Percentiles rank a stretch among this genome's conserved stretches.
Conservation (phyloP, 2,888 invertebrate species). For the Andricus curvator region DNA sequence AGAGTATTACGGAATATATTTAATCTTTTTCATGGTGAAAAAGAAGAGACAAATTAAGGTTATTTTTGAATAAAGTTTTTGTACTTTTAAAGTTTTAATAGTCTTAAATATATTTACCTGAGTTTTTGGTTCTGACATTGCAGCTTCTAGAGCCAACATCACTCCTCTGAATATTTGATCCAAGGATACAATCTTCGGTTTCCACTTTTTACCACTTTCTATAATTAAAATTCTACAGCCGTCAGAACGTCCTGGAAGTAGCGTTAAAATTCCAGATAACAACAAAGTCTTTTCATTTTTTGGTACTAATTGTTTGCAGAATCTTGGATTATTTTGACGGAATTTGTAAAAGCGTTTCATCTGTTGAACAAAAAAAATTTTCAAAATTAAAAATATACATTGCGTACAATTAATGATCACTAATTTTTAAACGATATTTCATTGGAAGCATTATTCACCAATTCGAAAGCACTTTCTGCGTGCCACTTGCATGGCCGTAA, state of each 20-base stretch:
- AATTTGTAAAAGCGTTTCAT: conserved; percentile 87
- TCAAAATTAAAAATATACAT: not conserved
- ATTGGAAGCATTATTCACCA: conserved; percentile 80
- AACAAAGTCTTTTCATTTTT: conserved; percentile 83
- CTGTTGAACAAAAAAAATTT: conserved; percentile 74
- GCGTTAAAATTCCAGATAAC: conserved; percentile 83
- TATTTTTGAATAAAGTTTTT: not conserved
- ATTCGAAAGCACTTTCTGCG: conserved; percentile 87
- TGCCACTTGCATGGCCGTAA: conserved; percentile 93
- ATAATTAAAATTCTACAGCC: conserved; percentile 86
- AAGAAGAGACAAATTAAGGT: too few relatives aligned
- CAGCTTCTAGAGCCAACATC: conserved; percentile 86
- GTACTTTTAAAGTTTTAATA: too few relatives aligned
- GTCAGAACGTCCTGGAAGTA: conserved; percentile 84
- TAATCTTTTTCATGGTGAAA: too few relatives aligned
- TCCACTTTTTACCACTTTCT: conserved; percentile 88
- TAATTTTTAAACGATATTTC: not conserved
- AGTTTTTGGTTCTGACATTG: conserved; percentile 88
- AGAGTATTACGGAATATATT: not conserved
- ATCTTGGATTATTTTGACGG: conserved; percentile 82
- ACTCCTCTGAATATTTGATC: conserved; percentile 85
- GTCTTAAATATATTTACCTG: conserved; percentile 78
- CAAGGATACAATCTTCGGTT: conserved; percentile 84
- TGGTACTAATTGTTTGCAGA: conserved; percentile 83
- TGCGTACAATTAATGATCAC: not conserved